These are phyloP conservation scores for Hetaerina americana DNA, from an alignment of 1,140 invertebrate species.

Conservation along the genomic window DNA sequence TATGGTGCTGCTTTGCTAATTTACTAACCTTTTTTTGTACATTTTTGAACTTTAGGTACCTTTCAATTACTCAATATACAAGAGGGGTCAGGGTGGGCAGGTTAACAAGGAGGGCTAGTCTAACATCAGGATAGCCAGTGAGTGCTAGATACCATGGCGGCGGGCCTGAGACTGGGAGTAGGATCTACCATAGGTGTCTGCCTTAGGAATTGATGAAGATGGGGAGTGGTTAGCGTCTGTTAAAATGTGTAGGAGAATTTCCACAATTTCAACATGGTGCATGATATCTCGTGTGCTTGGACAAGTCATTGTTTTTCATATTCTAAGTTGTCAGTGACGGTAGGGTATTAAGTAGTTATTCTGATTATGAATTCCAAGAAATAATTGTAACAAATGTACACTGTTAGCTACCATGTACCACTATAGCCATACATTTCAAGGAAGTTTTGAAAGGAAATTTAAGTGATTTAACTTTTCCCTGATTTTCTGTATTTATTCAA, in stretches of 20 bases:
- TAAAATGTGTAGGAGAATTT: background rate
- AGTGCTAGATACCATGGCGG: background rate
- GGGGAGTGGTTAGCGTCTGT: background rate
- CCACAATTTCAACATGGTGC: background rate
- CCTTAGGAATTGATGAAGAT: background rate
- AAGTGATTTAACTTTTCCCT: background rate
- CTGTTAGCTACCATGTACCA: background rate
- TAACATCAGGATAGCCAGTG: background rate
- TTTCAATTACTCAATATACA: conserved; percentile 1
- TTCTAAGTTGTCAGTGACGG: background rate
- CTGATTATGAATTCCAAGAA: background rate
- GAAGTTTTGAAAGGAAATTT: background rate
- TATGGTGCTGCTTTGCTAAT: background rate
- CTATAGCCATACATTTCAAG: background rate
- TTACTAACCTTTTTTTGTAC: background rate
- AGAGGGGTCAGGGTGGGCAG: background rate
- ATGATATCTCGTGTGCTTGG: background rate
- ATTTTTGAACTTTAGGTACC: background rate
- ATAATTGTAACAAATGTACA: conserved; percentile 1
- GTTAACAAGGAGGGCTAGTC: background rate
- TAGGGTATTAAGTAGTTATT: background rate
- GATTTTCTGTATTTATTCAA: background rate
- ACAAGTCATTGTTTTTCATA: background rate
- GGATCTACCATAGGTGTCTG: background rate
- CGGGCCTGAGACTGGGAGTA: background rate